A percentile compares a stretch with the other conserved stretches of the same genome.
Evolutionary conservation across 2,888 invertebrate genomes (phyloP).

Genomic region (Oscheius sp.): DNA sequence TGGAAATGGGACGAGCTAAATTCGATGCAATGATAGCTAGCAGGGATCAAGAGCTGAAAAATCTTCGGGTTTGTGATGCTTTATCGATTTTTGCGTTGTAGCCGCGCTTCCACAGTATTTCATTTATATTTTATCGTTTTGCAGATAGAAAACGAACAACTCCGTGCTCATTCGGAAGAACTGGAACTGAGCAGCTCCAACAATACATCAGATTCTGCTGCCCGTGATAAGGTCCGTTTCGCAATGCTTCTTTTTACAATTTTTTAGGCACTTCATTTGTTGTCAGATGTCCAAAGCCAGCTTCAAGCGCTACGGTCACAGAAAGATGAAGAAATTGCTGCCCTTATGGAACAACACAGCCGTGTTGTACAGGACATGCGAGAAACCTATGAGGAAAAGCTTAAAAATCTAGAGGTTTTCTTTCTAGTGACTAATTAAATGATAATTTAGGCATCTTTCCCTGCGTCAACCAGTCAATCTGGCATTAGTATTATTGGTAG

Average conservation of each 20-base stretch:
- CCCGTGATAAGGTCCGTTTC: slow-evolving; percentile 12
- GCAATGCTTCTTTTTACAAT: neutral
- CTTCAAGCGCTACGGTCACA: slow-evolving; percentile 44
- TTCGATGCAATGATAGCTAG: slow-evolving; percentile 56
- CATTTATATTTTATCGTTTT: neutral
- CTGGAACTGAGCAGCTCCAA: neutral
- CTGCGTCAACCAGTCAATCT: slow-evolving; percentile 26
- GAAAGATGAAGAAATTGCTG: slow-evolving; percentile 52
- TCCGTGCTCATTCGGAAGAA: neutral
- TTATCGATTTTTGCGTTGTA: too few species aligned
- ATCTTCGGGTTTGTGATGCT: slow-evolving; percentile 48
- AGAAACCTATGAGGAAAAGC: slow-evolving; percentile 63
- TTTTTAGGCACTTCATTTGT: slow-evolving; percentile 10
- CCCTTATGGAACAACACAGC: slow-evolving; percentile 50
- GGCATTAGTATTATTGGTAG: slow-evolving; percentile 26
- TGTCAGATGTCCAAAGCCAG: slow-evolving; percentile 38
- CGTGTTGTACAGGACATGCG: slow-evolving; percentile 53
- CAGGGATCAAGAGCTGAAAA: slow-evolving; percentile 64
- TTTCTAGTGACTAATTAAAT: neutral
- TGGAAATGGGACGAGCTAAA: slow-evolving; percentile 57
- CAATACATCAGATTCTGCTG: neutral
- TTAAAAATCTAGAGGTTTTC: slow-evolving; percentile 47
- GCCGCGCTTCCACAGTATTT: too few species aligned
- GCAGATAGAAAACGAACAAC: slow-evolving; percentile 22
- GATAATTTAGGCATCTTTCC: slow-evolving; percentile 2